Evolutionary conservation across 2,888 invertebrate genomes (phyloP), one percentile per base, ranked within the genome.

Genomic region (Oscheius onirici): DNA sequence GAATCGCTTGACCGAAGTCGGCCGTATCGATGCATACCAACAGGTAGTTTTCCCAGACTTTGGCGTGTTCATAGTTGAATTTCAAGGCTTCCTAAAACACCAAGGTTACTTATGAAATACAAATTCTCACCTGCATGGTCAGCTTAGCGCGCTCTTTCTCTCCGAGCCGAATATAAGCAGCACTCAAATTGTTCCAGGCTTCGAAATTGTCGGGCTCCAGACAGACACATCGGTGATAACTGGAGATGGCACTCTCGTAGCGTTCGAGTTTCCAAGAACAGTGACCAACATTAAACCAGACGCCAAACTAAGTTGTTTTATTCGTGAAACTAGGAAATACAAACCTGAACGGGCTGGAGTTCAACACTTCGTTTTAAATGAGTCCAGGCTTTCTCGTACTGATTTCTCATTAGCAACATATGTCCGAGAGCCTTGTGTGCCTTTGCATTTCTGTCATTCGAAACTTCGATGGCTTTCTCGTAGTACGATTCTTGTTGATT

Each of bases 141-240:
- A 80, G 78, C 51, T 77, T 76, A 0, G 86, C 86, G 46, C 82
- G 75, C 71, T 91, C 90, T 89, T 94, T 95, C 87, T 97, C 93
- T 0, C 93, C 93, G 67, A 93, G 90, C 85, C 93, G 93, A 10
- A 95, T 92, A 83, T 96, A 94, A 2, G 94, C 94, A 87, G 96
- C 95, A 15, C 95, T 95, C 72, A 99, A 90, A 88, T 99, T 99
- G 89, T 95, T 97, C 99, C 97, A 99, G 0, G 95, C 95, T 89
- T 97, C 96, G 88, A 94, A 97, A 68, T 93, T 93, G 40, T 85
- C 85, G 20, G 87, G 87, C 58, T 87, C 87, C 40, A 87, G 75
- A 40, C 74, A 75, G 15, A 83, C 83, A 67, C 85, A 86, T 46
- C 78, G 73, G 44, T 46, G 71, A 52, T 79, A 81, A 40, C 80